Evolutionary conservation across 2,888 invertebrate species (phyloP).

Genomic region (Drosophila eohydei): DNA sequence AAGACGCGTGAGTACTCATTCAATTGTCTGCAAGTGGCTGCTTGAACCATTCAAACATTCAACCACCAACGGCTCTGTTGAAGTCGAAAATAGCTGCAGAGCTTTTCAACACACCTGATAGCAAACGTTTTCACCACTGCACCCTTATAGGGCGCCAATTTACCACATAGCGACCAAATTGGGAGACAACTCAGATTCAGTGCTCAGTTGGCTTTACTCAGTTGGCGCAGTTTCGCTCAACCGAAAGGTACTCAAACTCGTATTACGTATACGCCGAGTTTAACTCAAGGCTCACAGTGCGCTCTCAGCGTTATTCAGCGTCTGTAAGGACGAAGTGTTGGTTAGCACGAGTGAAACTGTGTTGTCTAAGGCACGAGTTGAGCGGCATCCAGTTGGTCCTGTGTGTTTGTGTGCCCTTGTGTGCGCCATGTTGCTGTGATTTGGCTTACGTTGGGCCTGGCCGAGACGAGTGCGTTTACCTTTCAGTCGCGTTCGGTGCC

Average conservation of each 20-base stretch:
- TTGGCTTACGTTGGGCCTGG: constrained; percentile 55
- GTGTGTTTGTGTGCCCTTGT: constrained; percentile 33
- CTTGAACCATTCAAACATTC: constrained; percentile 35
- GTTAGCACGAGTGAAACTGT: constrained; percentile 41
- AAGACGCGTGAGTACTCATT: constrained; percentile 13
- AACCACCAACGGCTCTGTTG: constrained; percentile 33
- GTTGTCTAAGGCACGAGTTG: constrained; percentile 66
- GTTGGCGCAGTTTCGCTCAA: constrained; percentile 15
- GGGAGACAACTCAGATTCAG: constrained; percentile 4
- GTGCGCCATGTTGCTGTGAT: constrained; percentile 64
- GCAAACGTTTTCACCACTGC: constrained; percentile 24
- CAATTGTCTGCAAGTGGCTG: constrained; percentile 35
- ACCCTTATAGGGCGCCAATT: constrained; percentile 55
- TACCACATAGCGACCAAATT: constrained; percentile 39
- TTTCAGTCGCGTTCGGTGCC: constrained; percentile 85
- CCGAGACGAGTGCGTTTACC: constrained; percentile 83
- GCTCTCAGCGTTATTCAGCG: constrained; percentile 44
- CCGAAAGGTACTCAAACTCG: constrained; percentile 7
- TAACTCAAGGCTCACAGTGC: constrained; percentile 16
- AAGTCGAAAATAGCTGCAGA: constrained; percentile 16
- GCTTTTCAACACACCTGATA: constrained; percentile 57
- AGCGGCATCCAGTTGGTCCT: constrained; percentile 23
- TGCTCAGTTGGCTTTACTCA: constrained; percentile 4
- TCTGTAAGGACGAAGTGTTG: constrained; percentile 18
- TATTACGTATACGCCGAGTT: constrained; percentile 41